Percentiles rank a stretch among this genome's conserved stretches.
phyloP scores from a whole-genome alignment of 2,797 vertebrate genomes.

The Acanthurus lineatus region DNA sequence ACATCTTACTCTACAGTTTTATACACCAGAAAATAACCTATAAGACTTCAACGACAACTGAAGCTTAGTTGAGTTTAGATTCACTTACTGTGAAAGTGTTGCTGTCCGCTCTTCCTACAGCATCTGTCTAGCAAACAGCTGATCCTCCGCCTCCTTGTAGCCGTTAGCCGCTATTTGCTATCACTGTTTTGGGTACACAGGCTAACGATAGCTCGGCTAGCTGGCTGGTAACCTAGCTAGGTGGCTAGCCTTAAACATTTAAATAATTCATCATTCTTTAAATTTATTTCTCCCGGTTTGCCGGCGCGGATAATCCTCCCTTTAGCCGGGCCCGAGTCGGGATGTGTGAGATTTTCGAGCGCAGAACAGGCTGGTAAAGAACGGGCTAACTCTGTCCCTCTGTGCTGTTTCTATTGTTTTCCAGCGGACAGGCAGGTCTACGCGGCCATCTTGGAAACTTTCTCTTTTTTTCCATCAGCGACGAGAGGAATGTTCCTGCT shows the following conservation, averaged over 20 bases:
- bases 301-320: conserved; percentile 42
- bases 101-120: conserved; percentile 67
- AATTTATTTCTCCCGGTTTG: conserved; percentile 39
- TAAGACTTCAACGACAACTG: not conserved
- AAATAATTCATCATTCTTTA: conserved; percentile 74
- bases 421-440: conserved; percentile 80
- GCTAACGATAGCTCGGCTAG: conserved; percentile 51
- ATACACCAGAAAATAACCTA: not conserved
- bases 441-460: conserved; percentile 88
- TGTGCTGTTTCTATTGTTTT: conserved; percentile 87
- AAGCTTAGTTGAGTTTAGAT: conserved; percentile 36
- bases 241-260: conserved; percentile 68
- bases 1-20: too few relatives aligned
- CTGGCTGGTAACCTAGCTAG: conserved; percentile 60
- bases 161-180: conserved; percentile 74
- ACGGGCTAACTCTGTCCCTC: conserved; percentile 55
- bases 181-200: conserved; percentile 30
- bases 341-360: not conserved
- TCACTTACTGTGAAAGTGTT: conserved; percentile 74
- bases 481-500: conserved; percentile 52
- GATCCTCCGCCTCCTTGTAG: conserved; percentile 74
- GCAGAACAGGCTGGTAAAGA: conserved; percentile 22
- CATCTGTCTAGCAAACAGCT: conserved; percentile 80
- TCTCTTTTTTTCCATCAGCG: conserved; percentile 74
- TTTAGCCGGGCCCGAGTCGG: conserved; percentile 26